These are phyloP conservation scores for Tachysurus fulvidraco DNA, from an alignment of 2,113 vertebrate genomes.

Conservation along the genomic window DNA sequence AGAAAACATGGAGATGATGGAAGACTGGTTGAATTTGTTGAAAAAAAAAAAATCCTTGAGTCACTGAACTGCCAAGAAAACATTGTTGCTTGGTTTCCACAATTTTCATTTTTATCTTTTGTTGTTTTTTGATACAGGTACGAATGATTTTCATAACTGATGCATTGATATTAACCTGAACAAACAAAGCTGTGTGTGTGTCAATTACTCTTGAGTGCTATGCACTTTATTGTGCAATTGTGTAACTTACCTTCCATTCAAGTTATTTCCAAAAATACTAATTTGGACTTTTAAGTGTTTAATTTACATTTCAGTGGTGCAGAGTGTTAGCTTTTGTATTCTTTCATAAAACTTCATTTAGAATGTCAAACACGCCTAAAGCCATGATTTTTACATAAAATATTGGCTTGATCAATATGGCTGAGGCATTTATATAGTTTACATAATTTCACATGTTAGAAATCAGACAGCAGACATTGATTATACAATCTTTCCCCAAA, in stretches of 20 bases:
- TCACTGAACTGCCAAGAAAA: background rate
- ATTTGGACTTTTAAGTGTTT: background rate
- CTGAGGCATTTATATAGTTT: background rate
- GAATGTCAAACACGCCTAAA: background rate
- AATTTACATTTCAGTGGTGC: background rate
- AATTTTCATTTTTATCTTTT: background rate
- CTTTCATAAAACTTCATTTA: background rate
- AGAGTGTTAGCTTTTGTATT: background rate
- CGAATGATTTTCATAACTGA: background rate
- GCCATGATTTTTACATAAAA: background rate
- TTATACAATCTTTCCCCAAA: background rate
- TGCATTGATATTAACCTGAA: background rate
- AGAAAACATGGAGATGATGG: background rate
- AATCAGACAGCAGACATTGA: background rate
- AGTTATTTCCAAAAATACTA: background rate
- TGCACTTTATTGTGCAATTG: background rate
- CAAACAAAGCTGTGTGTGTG: background rate
- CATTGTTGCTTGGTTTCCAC: background rate
- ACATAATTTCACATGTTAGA: background rate
- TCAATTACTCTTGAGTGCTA: background rate
- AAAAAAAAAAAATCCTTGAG: background rate
- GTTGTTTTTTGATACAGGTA: background rate
- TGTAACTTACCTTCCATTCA: background rate
- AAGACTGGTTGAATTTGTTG: background rate
- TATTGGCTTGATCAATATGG: background rate